A percentile compares a stretch with the other conserved stretches of the same genome.
These are phyloP conservation scores for Catalaphyllia jardinei DNA, from an alignment of 64 coral and sea anemone species.

Conservation along the genomic window DNA sequence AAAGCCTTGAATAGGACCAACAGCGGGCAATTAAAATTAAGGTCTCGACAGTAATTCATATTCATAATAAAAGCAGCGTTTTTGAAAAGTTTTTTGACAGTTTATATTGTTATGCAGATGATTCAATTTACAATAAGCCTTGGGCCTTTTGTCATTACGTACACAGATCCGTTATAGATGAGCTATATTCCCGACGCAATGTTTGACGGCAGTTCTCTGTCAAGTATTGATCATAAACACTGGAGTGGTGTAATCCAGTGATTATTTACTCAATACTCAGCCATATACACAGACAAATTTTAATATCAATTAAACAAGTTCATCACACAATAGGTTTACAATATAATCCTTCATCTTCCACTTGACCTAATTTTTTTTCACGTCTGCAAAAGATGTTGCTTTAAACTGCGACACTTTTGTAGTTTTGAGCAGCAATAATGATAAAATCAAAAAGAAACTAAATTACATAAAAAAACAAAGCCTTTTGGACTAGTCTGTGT, in stretches of 20 bases:
- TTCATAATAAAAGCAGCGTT: slow-evolving; percentile 67
- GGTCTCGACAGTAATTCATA: slow-evolving; percentile 50
- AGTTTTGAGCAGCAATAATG: neutral
- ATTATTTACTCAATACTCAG: slow-evolving; percentile 12
- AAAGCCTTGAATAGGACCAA: slow-evolving; percentile 8
- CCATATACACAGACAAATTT: neutral
- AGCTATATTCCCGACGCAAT: neutral
- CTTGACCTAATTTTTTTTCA: slow-evolving; percentile 18
- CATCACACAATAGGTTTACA: slow-evolving; percentile 1
- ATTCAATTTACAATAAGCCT: slow-evolving; percentile 44
- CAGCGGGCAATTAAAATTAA: slow-evolving; percentile 40
- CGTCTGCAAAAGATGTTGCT: neutral
- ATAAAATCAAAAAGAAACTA: neutral
- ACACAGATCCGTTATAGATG: slow-evolving; percentile 19
- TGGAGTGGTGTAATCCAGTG: neutral
- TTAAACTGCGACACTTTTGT: neutral
- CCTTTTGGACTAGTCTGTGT: neutral
- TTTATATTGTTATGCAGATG: slow-evolving; percentile 77
- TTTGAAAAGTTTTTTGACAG: slow-evolving; percentile 56
- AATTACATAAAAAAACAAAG: neutral
- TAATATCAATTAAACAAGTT: slow-evolving; percentile 31
- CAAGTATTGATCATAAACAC: slow-evolving; percentile 18
- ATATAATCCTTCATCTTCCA: slow-evolving; percentile 10
- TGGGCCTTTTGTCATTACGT: slow-evolving; percentile 28
- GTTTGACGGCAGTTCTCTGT: neutral